Evolutionary conservation across 1,140 invertebrate species (phyloP), one percentile per base, ranked within the genome.

Genomic region (Bombus pascuorum): DNA sequence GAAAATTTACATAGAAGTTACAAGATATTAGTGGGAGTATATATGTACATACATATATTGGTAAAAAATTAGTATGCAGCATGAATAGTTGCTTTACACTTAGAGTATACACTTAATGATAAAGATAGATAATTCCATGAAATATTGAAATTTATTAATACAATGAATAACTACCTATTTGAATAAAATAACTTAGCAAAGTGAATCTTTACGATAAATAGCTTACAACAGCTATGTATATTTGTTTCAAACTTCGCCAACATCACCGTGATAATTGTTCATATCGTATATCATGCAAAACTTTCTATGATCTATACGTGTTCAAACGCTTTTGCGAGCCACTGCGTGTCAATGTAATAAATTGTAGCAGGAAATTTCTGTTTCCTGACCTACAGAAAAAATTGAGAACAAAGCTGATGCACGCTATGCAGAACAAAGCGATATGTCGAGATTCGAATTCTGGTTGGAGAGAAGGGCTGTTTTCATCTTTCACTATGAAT

Each of bases 291-390:
- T 66, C n/a, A 22, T 25, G 25, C 1, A 57, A 75, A 75, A 12
- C 8, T 3, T 28, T 12, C 25, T 10, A 28, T 59, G 10, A 59
- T 59, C 3, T 12, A 5, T n/a, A 62, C 28, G 28, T 62, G 59
- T n/a, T n/a, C 3, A 13, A n/a, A n/a, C 28, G 59, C 28, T 62
- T 62, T 62, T 13, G 59, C 59, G 59, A 62, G 59, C 28, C 59
- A 62, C 59, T 62, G 59, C 28, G 12, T n/a, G 59, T n/a, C 59
- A n/a, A 62, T 39, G 86, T 86, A 89, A 89, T 89, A 88, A 89
- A 88, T 88, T 77, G 78, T 80, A 62, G 62, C 62, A 65, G 53
- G 77, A 59, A 70, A 71, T 44, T 57, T 39, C 32, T 57, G 18
- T 79, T 25, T 34, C 13, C 25, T 47, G 47, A 34, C 37, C 32